Percentiles rank a stretch among this genome's conserved stretches.
Conservation (phyloP, 2,888 invertebrate genomes). For the Danaus chrysippus region DNA sequence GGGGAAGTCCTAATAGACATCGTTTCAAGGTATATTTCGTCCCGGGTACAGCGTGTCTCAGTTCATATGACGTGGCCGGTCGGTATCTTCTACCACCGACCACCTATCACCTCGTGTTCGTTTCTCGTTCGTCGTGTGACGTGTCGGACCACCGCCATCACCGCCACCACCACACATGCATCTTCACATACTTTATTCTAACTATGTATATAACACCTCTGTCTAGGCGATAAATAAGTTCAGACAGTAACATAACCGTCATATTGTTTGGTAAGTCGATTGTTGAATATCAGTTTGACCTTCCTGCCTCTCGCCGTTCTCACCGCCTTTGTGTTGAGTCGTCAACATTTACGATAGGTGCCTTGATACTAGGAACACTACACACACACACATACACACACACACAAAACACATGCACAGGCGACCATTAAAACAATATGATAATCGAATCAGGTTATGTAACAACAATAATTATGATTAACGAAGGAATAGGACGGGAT, state of each 20-base stretch:
- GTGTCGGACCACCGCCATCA: conserved; percentile 10
- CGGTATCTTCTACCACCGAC: conserved; percentile 5
- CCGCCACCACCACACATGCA: conserved; percentile 1
- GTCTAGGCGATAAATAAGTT: not conserved
- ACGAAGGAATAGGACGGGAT: too few species aligned
- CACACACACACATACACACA: too few species aligned
- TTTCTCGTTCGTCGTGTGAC: conserved; percentile 9
- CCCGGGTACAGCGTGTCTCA: conserved; percentile 28
- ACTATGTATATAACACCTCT: not conserved
- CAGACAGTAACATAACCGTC: not conserved
- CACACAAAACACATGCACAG: too few species aligned
- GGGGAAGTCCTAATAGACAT: conserved; percentile 74
- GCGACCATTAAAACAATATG: too few species aligned
- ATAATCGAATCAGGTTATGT: too few species aligned
- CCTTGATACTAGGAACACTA: too few species aligned
- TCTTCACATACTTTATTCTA: conserved; percentile 2
- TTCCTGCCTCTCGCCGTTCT: not conserved
- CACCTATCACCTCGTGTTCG: conserved; percentile 20
- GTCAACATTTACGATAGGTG: not conserved
- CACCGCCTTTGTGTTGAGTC: not conserved
- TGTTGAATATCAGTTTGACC: not conserved
- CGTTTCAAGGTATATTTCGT: conserved; percentile 64
- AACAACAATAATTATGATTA: too few species aligned
- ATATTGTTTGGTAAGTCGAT: conserved; percentile 1
- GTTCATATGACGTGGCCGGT: conserved; percentile 36